phyloP scores from a whole-genome alignment of 2,113 vertebrate species.

The Lanius collurio region DNA sequence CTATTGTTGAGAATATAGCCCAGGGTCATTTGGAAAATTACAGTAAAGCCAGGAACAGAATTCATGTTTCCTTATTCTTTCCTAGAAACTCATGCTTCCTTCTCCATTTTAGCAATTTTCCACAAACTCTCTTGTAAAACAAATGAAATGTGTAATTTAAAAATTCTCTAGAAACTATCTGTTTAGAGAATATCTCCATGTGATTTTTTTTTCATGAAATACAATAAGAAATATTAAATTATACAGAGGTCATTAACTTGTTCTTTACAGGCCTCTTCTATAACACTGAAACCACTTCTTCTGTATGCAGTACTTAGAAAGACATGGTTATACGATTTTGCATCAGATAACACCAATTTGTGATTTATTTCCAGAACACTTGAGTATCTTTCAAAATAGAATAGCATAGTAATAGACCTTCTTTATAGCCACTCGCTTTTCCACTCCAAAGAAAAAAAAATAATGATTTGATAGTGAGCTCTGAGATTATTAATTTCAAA shows the following conservation, averaged over 20 bases:
- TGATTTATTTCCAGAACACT: slow-evolving; percentile 1
- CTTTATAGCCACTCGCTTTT: background rate
- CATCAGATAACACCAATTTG: background rate
- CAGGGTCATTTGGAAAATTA: background rate
- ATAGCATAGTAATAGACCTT: background rate
- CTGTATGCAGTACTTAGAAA: background rate
- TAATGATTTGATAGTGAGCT: background rate
- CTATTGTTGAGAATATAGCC: background rate
- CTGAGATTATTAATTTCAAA: background rate
- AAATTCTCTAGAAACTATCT: background rate
- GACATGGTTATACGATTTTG: background rate
- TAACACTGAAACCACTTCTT: background rate
- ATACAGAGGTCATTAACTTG: background rate
- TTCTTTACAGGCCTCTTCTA: background rate
- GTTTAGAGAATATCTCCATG: background rate
- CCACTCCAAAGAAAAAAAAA: background rate
- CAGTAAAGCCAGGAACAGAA: background rate
- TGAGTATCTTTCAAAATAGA: background rate
- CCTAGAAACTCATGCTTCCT: background rate
- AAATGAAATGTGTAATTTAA: background rate
- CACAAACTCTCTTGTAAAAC: background rate
- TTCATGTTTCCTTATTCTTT: background rate
- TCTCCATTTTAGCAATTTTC: background rate
- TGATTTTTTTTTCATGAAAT: background rate
- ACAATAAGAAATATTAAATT: background rate